Evolutionary conservation across 2,113 vertebrate species (phyloP), one percentile per base, ranked within the genome.

Genomic region (Catharus minimus): DNA sequence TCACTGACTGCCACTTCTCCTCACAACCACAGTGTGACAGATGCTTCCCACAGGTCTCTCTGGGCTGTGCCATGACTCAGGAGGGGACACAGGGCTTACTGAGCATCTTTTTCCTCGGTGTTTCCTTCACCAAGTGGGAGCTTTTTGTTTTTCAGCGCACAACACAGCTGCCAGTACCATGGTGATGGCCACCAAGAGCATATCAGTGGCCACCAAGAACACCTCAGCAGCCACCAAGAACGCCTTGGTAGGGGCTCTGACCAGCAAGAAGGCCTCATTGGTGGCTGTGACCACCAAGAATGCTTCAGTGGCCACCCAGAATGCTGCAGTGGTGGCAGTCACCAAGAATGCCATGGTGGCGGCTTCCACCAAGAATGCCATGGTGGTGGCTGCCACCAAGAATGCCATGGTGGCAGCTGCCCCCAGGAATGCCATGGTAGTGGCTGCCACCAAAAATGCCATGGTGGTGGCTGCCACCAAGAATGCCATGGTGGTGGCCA

Each of bases 71-170:
- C 2, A 2, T 27, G 71, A 41, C 38, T 79, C 46, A 11, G 50
- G 44, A 71, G 46, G 73, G 69, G 46, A 41, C 18, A 36, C 22
- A 12, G 67, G 23, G 15, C 66, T 91, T 1, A 12, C 26, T 36
- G 61, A 64, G 36, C 0, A 28, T 0, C 0, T 53, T 60, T 28
- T 13, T 8, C 33, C 24, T 22, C 3, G 36, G 30, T 26, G 15
- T 32, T 71, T 60, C 32, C 66, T 72, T 91, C 73, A 78, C 38
- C 28, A 33, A 33, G 26, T 5, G 20, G n/a, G 17, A 74, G 36
- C 21, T 71, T 57, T 88, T 11, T 93, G 53, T 93, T 69, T 95
- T 96, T 26, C 92, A 96, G 94, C 27, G 3, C 30, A 33, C 21
- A 22, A 2, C 1, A 4, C 6, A 1, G 39, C 17, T 20, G 5